Base-by-base conservation (phyloP, 2,797 vertebrate genomes). In the Bucorvus abyssinicus region DNA sequence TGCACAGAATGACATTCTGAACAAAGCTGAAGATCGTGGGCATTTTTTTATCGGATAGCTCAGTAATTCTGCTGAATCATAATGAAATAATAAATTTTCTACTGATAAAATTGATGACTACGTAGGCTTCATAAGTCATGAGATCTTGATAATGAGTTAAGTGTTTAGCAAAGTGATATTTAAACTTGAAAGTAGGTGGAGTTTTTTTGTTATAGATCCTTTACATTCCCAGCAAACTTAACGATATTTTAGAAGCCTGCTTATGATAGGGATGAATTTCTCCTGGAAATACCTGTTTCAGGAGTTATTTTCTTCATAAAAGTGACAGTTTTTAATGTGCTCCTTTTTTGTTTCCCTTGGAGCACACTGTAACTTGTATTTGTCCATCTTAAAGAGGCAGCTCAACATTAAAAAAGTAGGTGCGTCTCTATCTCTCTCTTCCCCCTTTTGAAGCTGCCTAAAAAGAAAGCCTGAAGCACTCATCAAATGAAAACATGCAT, bases 401-500 rank as follows among this genome's bases (percentile, higher is more conserved):
- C 67, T 95, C 84, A 87, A 63, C 47, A 44, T 83, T 86, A 56
- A 91, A 91, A 57, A 52, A 24, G 3, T 36, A 12, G 10, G 38
- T 40, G 38, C 12, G 38, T 40, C 38, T 40, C 38, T 40, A 40
- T 40, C 8, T 40, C 38, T 40, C 38, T 42, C 45, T 63, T 40
- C 3, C 29, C 27, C 14, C 63, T 87, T 94, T 92, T 91, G 90
- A 93, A 94, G 84, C 57, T 70, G 38, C 82, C 79, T 96, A 59
- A 78, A 95, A 93, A 93, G 88, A 94, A 95, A 96, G 89, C 82
- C 79, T 36, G 59, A 87, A 95, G 82, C 91, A 85, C 49, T 87
- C 76, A 90, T 59, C 82, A 94, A 91, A 74, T 84, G 79, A 90
- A 97, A 93, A 94, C 61, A 94, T 74, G 74, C 89, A 73, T 92